These are phyloP conservation scores for Poecilus cupreus DNA, from an alignment of 2,888 invertebrate species.

Conservation along the genomic window DNA sequence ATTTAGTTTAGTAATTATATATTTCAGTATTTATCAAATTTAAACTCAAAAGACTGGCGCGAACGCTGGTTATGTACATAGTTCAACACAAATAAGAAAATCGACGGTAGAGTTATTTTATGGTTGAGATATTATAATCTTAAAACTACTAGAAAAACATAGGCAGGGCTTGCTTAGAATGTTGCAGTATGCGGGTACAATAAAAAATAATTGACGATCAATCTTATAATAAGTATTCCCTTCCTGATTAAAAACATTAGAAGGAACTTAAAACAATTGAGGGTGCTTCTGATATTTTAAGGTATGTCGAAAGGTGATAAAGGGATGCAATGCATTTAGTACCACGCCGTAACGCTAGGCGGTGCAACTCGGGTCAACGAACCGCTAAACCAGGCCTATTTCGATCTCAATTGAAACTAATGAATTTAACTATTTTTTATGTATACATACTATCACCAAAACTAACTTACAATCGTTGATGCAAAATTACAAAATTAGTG, in stretches of 20 bases:
- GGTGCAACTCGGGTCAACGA: slow-evolving; percentile 29
- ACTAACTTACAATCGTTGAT: neutral
- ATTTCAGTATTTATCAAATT: neutral
- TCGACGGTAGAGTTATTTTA: too few species aligned
- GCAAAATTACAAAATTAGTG: neutral
- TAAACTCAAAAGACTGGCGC: neutral
- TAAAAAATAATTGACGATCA: too few species aligned
- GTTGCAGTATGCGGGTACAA: too few species aligned
- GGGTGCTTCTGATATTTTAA: neutral
- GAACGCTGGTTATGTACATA: too few species aligned
- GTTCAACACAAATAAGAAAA: too few species aligned
- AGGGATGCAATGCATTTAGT: neutral
- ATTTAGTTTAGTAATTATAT: neutral
- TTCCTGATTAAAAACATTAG: neutral
- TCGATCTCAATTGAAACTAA: slow-evolving; percentile 40
- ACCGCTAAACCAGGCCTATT: slow-evolving; percentile 42
- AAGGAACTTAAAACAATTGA: neutral
- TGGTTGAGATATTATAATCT: too few species aligned
- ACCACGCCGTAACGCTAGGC: neutral
- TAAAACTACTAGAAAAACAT: too few species aligned
- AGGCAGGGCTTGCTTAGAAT: too few species aligned
- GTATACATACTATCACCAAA: neutral
- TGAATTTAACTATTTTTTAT: slow-evolving; percentile 16
- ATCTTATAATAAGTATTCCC: neutral
- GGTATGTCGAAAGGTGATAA: neutral